Base-by-base conservation (phyloP, 2,888 invertebrate genomes). In the Loripinus fragilis region DNA sequence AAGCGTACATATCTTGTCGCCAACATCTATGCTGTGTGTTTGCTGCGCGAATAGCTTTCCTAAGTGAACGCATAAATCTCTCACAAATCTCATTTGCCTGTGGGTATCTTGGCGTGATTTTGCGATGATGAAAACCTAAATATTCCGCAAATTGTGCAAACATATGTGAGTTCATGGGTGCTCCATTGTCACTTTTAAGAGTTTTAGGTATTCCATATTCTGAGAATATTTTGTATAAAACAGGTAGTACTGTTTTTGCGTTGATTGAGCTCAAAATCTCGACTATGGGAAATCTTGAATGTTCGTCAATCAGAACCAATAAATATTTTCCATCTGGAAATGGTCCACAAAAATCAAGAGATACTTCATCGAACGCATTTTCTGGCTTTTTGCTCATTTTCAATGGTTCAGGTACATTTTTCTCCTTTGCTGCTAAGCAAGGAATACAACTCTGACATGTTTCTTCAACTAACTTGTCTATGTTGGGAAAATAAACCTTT, bases 301-400 rank as follows among this genome's bases (percentile, higher is more conserved):
- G 85, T 5, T 86, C 85, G 68, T 87, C 86, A 28, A 83, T 79
- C 2, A 86, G 45, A 0, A 88, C 81, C 55, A 87, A 15, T 7
- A 84, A 20, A 50, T 83, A 84, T 28, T 76, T 72, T 41, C 79
- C 78, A 38, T 45, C 35, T 28, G 87, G 85, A n/a, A n/a, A n/a
- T n/a, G n/a, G n/a, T n/a, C n/a, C n/a, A n/a, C n/a, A n/a, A n/a
- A n/a, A n/a, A n/a, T n/a, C n/a, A n/a, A n/a, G n/a, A n/a, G n/a
- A n/a, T n/a, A n/a, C n/a, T n/a, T n/a, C n/a, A n/a, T n/a, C n/a
- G n/a, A n/a, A n/a, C n/a, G n/a, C n/a, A n/a, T n/a, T n/a, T n/a
- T n/a, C n/a, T n/a, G n/a, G n/a, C 41, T 85, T 25, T n/a, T 52
- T 45, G 1, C 77, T 66, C 76, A 77, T 81, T 41, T 71, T 20